These are phyloP conservation scores for Anarsia innoxiella DNA, from an alignment of 2,888 invertebrate species.

Conservation along the genomic window DNA sequence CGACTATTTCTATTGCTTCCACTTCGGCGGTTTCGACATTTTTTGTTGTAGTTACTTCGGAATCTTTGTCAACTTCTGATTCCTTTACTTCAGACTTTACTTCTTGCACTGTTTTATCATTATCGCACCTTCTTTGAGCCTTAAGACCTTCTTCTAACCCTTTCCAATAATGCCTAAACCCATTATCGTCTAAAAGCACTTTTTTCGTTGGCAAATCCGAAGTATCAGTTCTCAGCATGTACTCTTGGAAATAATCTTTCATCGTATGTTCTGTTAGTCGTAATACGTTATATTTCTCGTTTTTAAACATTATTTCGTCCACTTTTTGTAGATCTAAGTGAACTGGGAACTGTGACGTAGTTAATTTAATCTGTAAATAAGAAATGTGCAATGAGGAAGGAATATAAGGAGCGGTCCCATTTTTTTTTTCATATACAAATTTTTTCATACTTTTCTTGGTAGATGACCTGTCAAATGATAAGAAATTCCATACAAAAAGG, in stretches of 20 bases:
- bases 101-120: not conserved
- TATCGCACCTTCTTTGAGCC: not conserved
- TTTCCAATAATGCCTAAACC: slow-evolving; percentile 2
- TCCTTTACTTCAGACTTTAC: not conserved
- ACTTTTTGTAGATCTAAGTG: slow-evolving; percentile 1
- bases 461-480: too few relatives aligned
- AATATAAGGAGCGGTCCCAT: too few relatives aligned
- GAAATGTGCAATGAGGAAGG: too few relatives aligned
- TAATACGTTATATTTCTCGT: not conserved
- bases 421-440: too few relatives aligned
- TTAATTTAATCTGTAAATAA: too few relatives aligned
- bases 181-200: not conserved
- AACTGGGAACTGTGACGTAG: slow-evolving; percentile 1
- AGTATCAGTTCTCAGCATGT: not conserved
- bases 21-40: too few relatives aligned
- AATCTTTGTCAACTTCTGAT: too few relatives aligned
- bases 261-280: not conserved
- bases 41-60: too few relatives aligned
- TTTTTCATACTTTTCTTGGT: too few relatives aligned
- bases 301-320: not conserved
- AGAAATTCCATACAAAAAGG: too few relatives aligned
- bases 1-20: too few relatives aligned
- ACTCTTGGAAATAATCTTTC: not conserved
- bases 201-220: not conserved
- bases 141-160: not conserved